A percentile compares a stretch with the other conserved stretches of the same genome.
Conservation (phyloP, 92 coral and sea anemone species). For the Pocillopora meandrina region DNA sequence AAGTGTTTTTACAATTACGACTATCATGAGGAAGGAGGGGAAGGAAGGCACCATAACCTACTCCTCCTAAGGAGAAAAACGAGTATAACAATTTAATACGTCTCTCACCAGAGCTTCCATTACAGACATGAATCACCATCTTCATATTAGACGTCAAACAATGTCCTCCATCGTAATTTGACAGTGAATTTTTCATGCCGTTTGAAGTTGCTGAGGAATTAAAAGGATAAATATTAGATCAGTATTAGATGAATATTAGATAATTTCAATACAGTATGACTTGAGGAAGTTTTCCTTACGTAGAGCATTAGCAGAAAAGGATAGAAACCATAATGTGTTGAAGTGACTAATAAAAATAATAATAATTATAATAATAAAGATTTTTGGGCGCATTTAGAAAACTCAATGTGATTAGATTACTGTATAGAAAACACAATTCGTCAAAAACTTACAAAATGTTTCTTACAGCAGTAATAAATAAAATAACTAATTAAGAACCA, state of each 20-base stretch:
- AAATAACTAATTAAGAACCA: no score
- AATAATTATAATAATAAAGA: no score
- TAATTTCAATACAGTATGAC: no score
- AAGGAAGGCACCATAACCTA: neutral
- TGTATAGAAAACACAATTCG: neutral
- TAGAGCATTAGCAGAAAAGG: neutral
- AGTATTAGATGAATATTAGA: neutral
- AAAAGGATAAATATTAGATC: neutral
- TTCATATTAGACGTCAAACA: slow-evolving; percentile 76
- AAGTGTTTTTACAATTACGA: no score
- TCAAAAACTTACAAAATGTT: neutral
- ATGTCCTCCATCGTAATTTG: slow-evolving; percentile 64
- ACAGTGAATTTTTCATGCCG: slow-evolving; percentile 64
- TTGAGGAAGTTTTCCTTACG: neutral
- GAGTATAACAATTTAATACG: neutral
- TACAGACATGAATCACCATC: slow-evolving; percentile 72
- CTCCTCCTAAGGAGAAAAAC: no score
- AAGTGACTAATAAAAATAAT: no score
- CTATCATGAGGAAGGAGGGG: no score
- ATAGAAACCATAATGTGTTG: no score
- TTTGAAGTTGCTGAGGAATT: slow-evolving; percentile 70
- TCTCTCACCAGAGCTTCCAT: slow-evolving; percentile 54
- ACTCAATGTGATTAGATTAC: neutral
- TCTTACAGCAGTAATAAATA: no score
- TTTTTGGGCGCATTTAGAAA: no score